Evolutionary conservation across 1,140 invertebrate species (phyloP).

Genomic region (Drosophila burlai): DNA sequence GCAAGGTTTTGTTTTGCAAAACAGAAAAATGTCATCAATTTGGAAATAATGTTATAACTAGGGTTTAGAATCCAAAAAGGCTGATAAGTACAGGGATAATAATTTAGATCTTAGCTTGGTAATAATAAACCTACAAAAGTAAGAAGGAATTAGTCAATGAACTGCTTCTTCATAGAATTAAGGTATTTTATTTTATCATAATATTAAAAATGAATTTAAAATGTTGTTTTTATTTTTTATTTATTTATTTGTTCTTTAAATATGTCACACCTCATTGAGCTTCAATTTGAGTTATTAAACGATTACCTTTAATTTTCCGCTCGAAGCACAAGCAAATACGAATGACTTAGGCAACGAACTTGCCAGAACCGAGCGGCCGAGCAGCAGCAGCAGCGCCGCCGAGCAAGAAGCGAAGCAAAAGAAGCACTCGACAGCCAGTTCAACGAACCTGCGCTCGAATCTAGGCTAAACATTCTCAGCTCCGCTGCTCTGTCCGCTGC

Average conservation of each 20-base stretch:
- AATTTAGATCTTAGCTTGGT: background rate
- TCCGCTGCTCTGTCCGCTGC: constrained; percentile 44
- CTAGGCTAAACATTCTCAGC: constrained; percentile 85
- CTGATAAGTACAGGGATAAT: too few relatives aligned
- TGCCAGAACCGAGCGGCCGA: constrained; percentile 44
- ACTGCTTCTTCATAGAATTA: background rate
- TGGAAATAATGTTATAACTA: too few relatives aligned
- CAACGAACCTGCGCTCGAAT: constrained; percentile 85
- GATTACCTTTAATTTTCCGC: constrained; percentile 21
- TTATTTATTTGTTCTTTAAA: background rate
- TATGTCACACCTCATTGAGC: background rate
- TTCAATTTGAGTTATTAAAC: constrained; percentile 9
- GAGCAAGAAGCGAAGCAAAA: constrained; percentile 24
- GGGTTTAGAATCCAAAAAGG: too few relatives aligned
- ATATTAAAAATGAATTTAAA: background rate
- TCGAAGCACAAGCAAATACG: constrained; percentile 43
- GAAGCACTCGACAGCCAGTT: constrained; percentile 57
- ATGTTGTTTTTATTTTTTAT: too few relatives aligned
- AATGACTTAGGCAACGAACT: constrained; percentile 76
- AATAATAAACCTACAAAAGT: background rate
- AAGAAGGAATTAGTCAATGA: background rate
- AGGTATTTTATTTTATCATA: background rate
- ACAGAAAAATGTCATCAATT: too few relatives aligned
- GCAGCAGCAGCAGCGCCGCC: constrained; percentile 19
- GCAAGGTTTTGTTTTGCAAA: too few relatives aligned